These are phyloP conservation scores for Polypedilum vanderplanki DNA, from an alignment of 1,140 invertebrate genomes.

Conservation along the genomic window DNA sequence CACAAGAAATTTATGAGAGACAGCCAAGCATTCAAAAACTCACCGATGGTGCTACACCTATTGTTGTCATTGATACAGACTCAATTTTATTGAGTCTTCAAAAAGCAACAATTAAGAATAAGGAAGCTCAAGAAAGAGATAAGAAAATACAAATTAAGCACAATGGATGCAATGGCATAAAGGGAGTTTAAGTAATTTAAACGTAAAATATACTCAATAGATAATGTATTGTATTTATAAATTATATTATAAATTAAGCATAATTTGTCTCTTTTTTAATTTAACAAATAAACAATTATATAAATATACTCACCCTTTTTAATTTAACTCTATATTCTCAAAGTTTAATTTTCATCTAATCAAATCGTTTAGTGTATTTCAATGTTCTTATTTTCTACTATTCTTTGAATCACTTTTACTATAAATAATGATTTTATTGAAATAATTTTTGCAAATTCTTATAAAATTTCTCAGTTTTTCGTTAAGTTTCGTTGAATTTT, in stretches of 20 bases:
- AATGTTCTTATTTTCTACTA: too few species aligned
- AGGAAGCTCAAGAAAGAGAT: neutral
- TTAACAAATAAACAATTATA: neutral
- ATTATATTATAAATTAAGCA: neutral
- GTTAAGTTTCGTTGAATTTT: too few species aligned
- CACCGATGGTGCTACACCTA: constrained; percentile 59
- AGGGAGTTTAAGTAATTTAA: neutral
- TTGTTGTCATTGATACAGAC: constrained; percentile 48
- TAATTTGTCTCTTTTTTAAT: neutral
- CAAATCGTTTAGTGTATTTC: too few species aligned
- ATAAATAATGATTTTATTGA: too few species aligned
- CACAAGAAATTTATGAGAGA: constrained; percentile 53
- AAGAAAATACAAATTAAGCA: neutral
- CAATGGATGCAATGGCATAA: neutral
- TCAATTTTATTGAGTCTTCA: constrained; percentile 38
- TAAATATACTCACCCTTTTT: too few species aligned
- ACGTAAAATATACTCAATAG: neutral
- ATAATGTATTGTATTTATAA: neutral
- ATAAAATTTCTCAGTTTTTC: too few species aligned
- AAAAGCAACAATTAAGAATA: constrained; percentile 33
- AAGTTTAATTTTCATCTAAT: too few species aligned
- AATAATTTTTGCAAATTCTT: too few species aligned
- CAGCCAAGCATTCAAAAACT: constrained; percentile 52
- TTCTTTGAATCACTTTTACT: too few species aligned
- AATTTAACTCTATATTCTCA: too few species aligned